phyloP scores from a whole-genome alignment of 2,888 invertebrate species.

The Leptarthrus brevirostris region DNA sequence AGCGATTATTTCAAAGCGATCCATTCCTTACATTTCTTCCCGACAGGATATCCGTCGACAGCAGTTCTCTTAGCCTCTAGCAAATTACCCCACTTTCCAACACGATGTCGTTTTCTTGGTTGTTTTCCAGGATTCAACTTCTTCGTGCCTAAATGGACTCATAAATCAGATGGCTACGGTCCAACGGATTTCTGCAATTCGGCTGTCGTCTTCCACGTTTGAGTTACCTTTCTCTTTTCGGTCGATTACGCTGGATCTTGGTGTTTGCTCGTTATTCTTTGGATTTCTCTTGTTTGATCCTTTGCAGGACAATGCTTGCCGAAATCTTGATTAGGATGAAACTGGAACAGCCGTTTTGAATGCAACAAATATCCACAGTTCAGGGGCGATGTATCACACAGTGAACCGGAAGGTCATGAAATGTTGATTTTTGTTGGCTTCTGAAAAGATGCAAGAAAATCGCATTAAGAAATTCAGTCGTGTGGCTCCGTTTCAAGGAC shows the following conservation, averaged over 20 bases:
- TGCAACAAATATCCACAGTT: constrained; percentile 28
- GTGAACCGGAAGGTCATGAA: constrained; percentile 21
- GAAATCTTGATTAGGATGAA: not conserved
- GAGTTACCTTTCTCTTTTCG: not conserved
- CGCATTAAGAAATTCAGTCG: not conserved
- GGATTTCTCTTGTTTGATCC: not conserved
- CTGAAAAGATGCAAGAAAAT: not conserved
- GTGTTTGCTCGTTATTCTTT: not conserved
- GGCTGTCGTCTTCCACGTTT: constrained; percentile 32
- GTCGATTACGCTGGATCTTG: constrained; percentile 18
- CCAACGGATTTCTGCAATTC: constrained; percentile 21
- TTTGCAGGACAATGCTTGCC: not conserved
- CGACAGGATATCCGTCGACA: not conserved
- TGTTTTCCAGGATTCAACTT: not conserved
- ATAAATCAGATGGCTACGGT: constrained; percentile 27
- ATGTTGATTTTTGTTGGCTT: not conserved
- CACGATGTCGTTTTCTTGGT: not conserved
- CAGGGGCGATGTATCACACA: not conserved
- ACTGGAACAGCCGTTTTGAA: not conserved
- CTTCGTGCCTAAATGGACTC: constrained; percentile 15
- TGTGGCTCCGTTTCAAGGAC: constrained; percentile 30
- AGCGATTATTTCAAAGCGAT: constrained; percentile 6
- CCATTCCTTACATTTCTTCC: constrained; percentile 33
- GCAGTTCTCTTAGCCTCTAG: not conserved
- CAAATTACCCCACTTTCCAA: not conserved